Conservation (phyloP, 2,797 vertebrate genomes). For the Myotis myotis region DNA sequence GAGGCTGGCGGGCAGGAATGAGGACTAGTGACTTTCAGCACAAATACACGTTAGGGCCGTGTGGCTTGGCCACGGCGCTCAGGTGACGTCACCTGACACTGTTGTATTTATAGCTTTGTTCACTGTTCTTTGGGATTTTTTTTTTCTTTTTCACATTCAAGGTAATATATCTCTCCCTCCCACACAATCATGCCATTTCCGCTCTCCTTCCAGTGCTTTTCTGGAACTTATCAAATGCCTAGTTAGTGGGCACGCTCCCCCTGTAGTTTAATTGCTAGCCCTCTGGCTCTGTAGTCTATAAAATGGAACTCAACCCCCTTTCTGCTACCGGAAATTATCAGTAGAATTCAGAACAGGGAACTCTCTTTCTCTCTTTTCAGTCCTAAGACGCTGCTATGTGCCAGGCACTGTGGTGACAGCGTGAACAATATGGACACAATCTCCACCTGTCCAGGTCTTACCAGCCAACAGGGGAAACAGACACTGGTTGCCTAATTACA, state of each 20-base stretch:
- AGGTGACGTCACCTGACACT: constrained; percentile 60
- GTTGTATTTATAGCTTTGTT: constrained; percentile 73
- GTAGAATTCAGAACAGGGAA: background rate
- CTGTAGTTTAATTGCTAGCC: background rate
- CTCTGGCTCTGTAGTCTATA: background rate
- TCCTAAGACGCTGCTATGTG: background rate
- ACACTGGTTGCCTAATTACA: background rate
- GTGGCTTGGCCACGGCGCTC: constrained; percentile 59
- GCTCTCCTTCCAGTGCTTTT: constrained; percentile 5
- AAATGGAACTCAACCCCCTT: background rate
- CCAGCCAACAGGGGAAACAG: background rate
- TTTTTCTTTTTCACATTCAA: background rate
- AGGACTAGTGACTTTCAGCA: constrained; percentile 52
- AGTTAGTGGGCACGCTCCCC: background rate
- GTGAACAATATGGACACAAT: background rate
- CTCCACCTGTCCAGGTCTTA: background rate
- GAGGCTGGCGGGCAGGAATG: background rate
- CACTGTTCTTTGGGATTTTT: constrained; percentile 33
- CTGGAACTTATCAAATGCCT: background rate
- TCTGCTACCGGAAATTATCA: background rate
- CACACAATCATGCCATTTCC: background rate
- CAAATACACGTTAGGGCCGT: constrained; percentile 56
- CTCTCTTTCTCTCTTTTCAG: background rate
- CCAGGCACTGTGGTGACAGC: background rate
- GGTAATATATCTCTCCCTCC: constrained; percentile 19